Base-by-base conservation (phyloP, 2,113 vertebrate genomes). In the Emydocephalus ijimae region DNA sequence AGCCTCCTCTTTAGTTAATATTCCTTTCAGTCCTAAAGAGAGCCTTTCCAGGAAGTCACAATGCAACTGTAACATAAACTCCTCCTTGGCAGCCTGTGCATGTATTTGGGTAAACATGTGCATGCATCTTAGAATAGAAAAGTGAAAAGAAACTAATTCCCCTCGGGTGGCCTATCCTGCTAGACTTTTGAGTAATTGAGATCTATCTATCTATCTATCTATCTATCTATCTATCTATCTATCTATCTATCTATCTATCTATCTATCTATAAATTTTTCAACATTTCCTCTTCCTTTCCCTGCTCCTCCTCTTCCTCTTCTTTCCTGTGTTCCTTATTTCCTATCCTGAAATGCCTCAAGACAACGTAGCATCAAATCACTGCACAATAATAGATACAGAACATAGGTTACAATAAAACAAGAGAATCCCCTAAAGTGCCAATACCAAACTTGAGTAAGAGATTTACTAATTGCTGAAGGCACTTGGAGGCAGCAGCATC, bases 21-120 rank as follows among this genome's bases (percentile, higher is more conserved):
- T 69, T 92, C 92, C 95, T 81, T 93, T 92, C 93, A 90, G 89
- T 57, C 89, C 92, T 96, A 61, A 61, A 86, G 39, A 95, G 96
- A 94, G 45, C 26, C 12, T 20, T 93, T 97, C 95, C 96, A 96
- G 91, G 93, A 89, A 94, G 93, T 54, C 64, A 96, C 93, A 96
- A 95, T 0, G 90, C 89, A 95, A 92, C 96, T 91, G 64, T 26
- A 1, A 48, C 93, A 96, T 95, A 95, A 29, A 64, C 34, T 21
- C 18, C 94, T 96, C 94, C 95, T 95, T 94, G 94, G 87, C 34
- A 94, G 85, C 91, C 95, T 91, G 93, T 95, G 92, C 94, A 92
- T 50, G 89, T 91, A 57, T 55, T 43, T 94, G 45, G 8, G 34
- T 81, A 81, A 43, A 81, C 74, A 81, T 20, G 34, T 39, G 20